Conservation (phyloP, 2,888 invertebrate genomes). For the Sarcophaga caerulescens region DNA sequence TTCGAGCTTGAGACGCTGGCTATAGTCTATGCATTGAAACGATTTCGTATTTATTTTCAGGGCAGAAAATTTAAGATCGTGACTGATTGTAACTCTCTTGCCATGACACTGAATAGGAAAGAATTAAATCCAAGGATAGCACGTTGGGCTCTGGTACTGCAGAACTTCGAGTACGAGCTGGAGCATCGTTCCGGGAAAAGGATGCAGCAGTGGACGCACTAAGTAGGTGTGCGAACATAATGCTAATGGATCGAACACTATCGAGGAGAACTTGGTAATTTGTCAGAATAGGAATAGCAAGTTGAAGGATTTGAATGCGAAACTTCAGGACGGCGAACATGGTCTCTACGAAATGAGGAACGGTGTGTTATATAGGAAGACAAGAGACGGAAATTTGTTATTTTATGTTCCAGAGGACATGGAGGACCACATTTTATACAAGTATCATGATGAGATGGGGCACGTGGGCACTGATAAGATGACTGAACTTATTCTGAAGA, state of each 20-base stretch:
- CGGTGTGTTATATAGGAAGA: conserved; percentile 57
- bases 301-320: conserved; percentile 1
- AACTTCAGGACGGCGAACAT: conserved; percentile 26
- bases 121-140: conserved; percentile 59
- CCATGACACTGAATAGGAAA: conserved; percentile 69
- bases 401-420: conserved; percentile 56
- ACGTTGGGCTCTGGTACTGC: conserved; percentile 27
- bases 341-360: conserved; percentile 60
- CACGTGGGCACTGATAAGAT: conserved; percentile 56
- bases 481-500: conserved; percentile 43
- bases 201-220: conserved; percentile 52
- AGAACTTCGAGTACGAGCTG: conserved; percentile 38
- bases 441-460: conserved; percentile 61
- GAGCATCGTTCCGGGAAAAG: conserved; percentile 26
- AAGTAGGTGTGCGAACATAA: conserved; percentile 35
- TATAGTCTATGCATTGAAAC: too few relatives aligned
- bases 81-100: conserved; percentile 70
- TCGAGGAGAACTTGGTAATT: conserved; percentile 58
- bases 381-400: conserved; percentile 13
- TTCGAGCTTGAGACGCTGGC: conserved; percentile 76
- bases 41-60: conserved; percentile 75
- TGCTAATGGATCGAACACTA: conserved; percentile 49
- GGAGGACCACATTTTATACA: conserved; percentile 54
- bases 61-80: conserved; percentile 71
- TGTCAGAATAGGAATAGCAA: conserved; percentile 46